A percentile compares a stretch with the other conserved stretches of the same genome.
Conservation (phyloP, 2,888 invertebrate genomes). For the Drosophila mayaguana region DNA sequence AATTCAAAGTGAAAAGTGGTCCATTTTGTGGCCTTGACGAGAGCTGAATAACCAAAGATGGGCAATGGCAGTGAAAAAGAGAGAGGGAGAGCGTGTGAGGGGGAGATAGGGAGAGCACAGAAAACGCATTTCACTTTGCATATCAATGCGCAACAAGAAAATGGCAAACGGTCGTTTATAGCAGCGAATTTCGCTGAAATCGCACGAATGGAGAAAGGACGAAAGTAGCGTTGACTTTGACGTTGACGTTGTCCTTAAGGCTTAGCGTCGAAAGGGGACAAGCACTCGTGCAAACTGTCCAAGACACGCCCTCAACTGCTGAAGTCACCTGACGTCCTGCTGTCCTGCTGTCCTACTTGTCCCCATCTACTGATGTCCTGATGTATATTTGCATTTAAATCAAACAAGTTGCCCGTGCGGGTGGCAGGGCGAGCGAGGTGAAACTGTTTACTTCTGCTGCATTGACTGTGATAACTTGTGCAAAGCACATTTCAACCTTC, state of each 20-base stretch:
- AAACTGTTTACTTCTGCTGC: constrained; percentile 23
- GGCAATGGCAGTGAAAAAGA: neutral
- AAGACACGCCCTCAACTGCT: neutral
- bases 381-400: constrained; percentile 74
- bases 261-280: neutral
- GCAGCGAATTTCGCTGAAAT: constrained; percentile 19
- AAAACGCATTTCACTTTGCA: constrained; percentile 75
- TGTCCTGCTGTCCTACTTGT: constrained; percentile 31
- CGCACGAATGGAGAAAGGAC: constrained; percentile 4
- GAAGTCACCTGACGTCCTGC: constrained; percentile 34
- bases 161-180: constrained; percentile 38
- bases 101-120: neutral
- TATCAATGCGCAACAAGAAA: constrained; percentile 44
- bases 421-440: neutral
- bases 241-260: constrained; percentile 23
- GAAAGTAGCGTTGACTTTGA: constrained; percentile 30
- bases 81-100: neutral
- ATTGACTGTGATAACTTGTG: constrained; percentile 21
- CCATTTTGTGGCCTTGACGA: constrained; percentile 34
- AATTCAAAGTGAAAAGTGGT: constrained; percentile 24
- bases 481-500: constrained; percentile 40
- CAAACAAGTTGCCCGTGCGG: constrained; percentile 31
- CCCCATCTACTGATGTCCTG: constrained; percentile 22
- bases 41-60: neutral
- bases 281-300: constrained; percentile 6